These are phyloP conservation scores for Temnothorax ravouxi DNA, from an alignment of 2,888 invertebrate species.

Conservation along the genomic window DNA sequence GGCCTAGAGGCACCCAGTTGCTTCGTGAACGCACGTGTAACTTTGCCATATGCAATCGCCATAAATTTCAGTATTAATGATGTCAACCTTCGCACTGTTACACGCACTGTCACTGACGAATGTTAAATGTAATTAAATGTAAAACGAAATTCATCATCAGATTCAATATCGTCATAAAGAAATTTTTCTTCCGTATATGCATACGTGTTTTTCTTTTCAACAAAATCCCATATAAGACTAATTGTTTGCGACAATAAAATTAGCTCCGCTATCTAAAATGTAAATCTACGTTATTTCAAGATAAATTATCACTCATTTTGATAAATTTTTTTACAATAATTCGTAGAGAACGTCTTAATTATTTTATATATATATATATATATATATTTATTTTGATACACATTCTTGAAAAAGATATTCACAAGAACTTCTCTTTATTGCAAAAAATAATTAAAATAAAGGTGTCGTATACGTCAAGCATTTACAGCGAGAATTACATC, in stretches of 20 bases:
- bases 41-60: slow-evolving; percentile 18
- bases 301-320: background rate
- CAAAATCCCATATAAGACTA: no score
- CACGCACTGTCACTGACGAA: background rate
- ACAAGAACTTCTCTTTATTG: background rate
- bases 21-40: slow-evolving; percentile 19
- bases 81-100: background rate
- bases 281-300: background rate
- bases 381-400: background rate
- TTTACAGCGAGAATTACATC: slow-evolving; percentile 45
- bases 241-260: no score
- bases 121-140: background rate
- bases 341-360: background rate
- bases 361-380: background rate
- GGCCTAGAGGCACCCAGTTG: slow-evolving; percentile 59
- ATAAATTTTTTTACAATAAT: background rate
- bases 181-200: background rate
- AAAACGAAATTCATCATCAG: slow-evolving; percentile 14
- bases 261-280: no score
- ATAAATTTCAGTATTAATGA: slow-evolving; percentile 17
- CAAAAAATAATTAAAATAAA: slow-evolving; percentile 31
- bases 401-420: background rate
- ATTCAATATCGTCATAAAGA: background rate
- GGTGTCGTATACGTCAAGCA: background rate
- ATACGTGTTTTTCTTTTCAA: background rate